Evolutionary conservation across 2,888 invertebrate genomes (phyloP).

Genomic region (Pachycephus smyrnensis): DNA sequence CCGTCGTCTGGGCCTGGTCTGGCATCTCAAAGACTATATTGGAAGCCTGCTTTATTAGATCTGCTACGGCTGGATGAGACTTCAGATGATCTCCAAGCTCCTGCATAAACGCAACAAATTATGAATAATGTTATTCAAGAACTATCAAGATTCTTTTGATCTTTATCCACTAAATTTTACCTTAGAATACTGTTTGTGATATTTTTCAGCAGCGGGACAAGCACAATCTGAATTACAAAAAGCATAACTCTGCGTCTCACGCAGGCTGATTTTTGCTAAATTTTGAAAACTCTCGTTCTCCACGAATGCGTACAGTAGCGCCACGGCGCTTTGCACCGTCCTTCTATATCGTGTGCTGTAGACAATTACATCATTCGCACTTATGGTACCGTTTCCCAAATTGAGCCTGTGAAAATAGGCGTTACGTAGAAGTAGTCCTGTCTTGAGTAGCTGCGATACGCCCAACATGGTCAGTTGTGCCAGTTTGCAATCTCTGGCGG

Average conservation of each 20-base stretch:
- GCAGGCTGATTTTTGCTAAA: slow-evolving; percentile 72
- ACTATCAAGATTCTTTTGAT: not conserved
- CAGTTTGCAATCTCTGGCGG: slow-evolving; percentile 78
- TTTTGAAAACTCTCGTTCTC: slow-evolving; percentile 74
- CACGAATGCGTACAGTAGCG: slow-evolving; percentile 80
- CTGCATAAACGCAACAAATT: slow-evolving; percentile 70
- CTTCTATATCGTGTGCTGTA: slow-evolving; percentile 88
- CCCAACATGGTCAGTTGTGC: slow-evolving; percentile 89
- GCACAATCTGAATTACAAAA: slow-evolving; percentile 91
- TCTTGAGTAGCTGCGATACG: slow-evolving; percentile 82
- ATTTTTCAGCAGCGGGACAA: slow-evolving; percentile 77
- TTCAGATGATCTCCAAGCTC: slow-evolving; percentile 76
- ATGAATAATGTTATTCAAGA: slow-evolving; percentile 13
- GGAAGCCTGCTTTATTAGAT: slow-evolving; percentile 76
- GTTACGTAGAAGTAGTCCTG: slow-evolving; percentile 77
- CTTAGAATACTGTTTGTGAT: slow-evolving; percentile 66
- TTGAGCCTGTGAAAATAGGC: slow-evolving; percentile 71
- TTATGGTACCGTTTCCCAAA: slow-evolving; percentile 65
- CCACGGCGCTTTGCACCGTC: slow-evolving; percentile 91
- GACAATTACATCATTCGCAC: slow-evolving; percentile 73
- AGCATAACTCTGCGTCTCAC: slow-evolving; percentile 83
- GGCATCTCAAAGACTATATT: slow-evolving; percentile 77
- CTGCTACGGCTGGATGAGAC: slow-evolving; percentile 80
- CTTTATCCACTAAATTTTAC: slow-evolving; percentile 44
- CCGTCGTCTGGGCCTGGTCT: slow-evolving; percentile 72